A percentile compares a stretch with the other conserved stretches of the same genome.
Conservation (phyloP, 2,797 vertebrate species). For the Eidolon dupreanum region DNA sequence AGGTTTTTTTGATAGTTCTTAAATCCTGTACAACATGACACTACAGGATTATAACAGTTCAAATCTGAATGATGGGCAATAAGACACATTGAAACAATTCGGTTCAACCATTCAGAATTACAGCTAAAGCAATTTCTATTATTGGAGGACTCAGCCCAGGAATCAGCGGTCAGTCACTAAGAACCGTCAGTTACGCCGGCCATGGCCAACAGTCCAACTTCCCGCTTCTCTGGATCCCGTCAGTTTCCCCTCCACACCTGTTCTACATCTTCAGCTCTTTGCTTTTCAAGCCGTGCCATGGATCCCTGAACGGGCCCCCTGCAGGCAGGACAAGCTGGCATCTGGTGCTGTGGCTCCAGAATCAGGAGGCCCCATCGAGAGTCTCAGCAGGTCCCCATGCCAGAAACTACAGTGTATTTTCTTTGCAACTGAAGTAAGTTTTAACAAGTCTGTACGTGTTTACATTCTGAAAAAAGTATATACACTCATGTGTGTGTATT, state of each 20-base stretch:
- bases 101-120: background rate
- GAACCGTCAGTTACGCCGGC: background rate
- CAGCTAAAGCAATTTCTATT: background rate
- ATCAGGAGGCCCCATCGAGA: background rate
- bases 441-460: background rate
- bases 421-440: background rate
- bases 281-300: too few relatives aligned
- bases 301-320: background rate
- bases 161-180: background rate
- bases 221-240: background rate
- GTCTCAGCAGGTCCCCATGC: background rate
- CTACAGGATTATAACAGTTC: background rate
- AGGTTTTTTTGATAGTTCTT: background rate
- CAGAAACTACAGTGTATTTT: background rate
- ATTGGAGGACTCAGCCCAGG: background rate
- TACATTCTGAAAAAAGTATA: background rate
- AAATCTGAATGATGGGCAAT: background rate
- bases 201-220: background rate
- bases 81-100: background rate
- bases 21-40: background rate
- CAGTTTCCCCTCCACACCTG: background rate
- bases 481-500: accelerated
- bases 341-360: background rate
- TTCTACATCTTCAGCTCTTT: background rate
- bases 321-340: too few relatives aligned